Evolutionary conservation across 2,797 vertebrate genomes (phyloP), one percentile per base, ranked within the genome.

Genomic region (Otolemur crassicaudatus): DNA sequence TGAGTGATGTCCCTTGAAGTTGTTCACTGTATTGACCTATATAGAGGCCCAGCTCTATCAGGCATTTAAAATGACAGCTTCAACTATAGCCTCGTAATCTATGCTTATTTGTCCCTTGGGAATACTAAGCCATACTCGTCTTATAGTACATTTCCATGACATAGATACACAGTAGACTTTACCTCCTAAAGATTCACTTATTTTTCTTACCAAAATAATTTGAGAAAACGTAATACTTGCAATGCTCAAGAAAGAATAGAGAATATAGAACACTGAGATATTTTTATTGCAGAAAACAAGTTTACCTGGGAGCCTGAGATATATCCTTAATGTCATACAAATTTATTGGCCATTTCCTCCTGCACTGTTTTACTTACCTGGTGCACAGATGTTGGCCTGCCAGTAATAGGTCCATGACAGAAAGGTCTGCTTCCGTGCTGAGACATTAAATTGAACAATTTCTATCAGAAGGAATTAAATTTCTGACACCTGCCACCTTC

Each of bases 371-470:
- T 37, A 53, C 27, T 94, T 46, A 77, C 5, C 49, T 43, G 56
- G 49, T 83, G 34, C 34, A 84, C 19, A 40, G 13, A 22, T 83
- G 27, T 79, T 56, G 14, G 29, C 19, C 31, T 43, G 17, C 7
- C 75, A 25, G 37, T 63, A 95, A 70, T 19, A 92, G 81, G 77
- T 83, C 27, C 4, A 19, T 76, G 22, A 87, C 27, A 22, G 93
- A 37, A 37, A 61, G 2, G 29, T 37, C 53, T 73, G 61, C 37
- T 49, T 95, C 14, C 2, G 3, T 49, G 22, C 46, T 0, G 22
- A 94, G 58, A 46, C 75, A 82, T 70, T 84, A 91, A 84, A 91
- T 46, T 83, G 70, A 95, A 96, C 72, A 90, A 53, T 65, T 87
- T 96, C 61, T 84, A 75, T 75, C 80, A 70, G 20, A 95, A n/a